phyloP scores from a whole-genome alignment of 2,797 vertebrate species.

The Eulemur coronatus region DNA sequence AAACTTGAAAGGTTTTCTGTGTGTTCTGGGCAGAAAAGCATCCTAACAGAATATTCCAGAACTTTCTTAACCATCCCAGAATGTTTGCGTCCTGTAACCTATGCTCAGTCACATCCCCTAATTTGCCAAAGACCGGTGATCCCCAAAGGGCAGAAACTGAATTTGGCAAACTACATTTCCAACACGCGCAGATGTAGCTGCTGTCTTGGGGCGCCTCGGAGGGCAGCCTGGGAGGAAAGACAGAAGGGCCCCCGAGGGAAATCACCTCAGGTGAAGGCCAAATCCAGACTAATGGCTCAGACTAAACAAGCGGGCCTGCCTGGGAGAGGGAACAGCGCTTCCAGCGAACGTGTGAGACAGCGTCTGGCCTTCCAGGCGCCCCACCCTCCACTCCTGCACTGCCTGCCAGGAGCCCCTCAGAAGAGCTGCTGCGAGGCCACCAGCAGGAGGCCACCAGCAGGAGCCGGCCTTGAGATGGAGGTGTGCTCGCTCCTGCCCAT shows the following conservation, averaged over 20 bases:
- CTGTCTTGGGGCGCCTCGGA: not conserved
- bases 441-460: not conserved
- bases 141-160: not conserved
- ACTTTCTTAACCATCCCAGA: not conserved
- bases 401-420: not conserved
- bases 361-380: not conserved
- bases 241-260: not conserved
- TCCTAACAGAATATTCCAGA: not conserved
- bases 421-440: not conserved
- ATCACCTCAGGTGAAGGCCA: not conserved
- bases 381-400: accelerated
- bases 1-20: not conserved
- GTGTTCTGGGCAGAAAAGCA: not conserved
- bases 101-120: not conserved
- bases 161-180: not conserved
- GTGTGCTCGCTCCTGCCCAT: not conserved
- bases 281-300: not conserved
- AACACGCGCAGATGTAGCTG: not conserved
- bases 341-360: not conserved
- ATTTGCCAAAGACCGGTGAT: not conserved
- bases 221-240: not conserved
- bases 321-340: too few relatives aligned
- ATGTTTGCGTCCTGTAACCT: not conserved
- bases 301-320: accelerated
- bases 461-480: not conserved